These are phyloP conservation scores for Nestor notabilis DNA, from an alignment of 2,113 vertebrate genomes.

Conservation along the genomic window DNA sequence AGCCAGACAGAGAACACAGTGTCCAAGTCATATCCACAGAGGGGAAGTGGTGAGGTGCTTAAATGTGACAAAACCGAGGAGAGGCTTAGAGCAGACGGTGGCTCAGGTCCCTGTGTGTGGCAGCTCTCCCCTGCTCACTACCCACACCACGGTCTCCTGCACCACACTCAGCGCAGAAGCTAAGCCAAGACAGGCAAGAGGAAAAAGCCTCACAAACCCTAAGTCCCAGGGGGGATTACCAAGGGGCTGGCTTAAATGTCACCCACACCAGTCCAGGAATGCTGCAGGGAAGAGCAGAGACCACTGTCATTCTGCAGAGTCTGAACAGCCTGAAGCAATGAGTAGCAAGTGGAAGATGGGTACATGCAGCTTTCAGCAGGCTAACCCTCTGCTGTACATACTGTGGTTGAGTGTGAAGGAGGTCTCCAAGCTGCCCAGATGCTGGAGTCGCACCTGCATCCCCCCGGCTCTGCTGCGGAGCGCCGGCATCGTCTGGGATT, in stretches of 20 bases:
- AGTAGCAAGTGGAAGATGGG: background rate
- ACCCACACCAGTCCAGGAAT: background rate
- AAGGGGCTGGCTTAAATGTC: background rate
- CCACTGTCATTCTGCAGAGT: background rate
- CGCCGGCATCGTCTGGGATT: constrained; percentile 94
- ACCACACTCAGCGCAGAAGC: background rate
- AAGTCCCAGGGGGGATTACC: background rate
- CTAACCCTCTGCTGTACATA: constrained; percentile 57
- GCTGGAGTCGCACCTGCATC: constrained; percentile 88
- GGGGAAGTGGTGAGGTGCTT: background rate
- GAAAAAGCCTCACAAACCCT: background rate
- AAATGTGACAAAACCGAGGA: background rate
- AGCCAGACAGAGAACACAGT: background rate
- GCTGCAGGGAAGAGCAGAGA: background rate
- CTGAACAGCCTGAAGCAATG: background rate
- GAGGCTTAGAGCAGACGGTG: background rate
- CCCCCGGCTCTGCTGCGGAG: constrained; percentile 86
- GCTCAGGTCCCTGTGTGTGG: background rate
- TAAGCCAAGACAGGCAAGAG: background rate
- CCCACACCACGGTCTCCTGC: background rate
- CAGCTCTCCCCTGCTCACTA: background rate
- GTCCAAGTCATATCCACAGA: background rate
- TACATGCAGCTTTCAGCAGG: background rate
- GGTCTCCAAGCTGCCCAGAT: constrained; percentile 89
- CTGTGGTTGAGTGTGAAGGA: constrained; percentile 93